Evolutionary conservation across 2,113 vertebrate genomes (phyloP).

Genomic region (Numida meleagris): DNA sequence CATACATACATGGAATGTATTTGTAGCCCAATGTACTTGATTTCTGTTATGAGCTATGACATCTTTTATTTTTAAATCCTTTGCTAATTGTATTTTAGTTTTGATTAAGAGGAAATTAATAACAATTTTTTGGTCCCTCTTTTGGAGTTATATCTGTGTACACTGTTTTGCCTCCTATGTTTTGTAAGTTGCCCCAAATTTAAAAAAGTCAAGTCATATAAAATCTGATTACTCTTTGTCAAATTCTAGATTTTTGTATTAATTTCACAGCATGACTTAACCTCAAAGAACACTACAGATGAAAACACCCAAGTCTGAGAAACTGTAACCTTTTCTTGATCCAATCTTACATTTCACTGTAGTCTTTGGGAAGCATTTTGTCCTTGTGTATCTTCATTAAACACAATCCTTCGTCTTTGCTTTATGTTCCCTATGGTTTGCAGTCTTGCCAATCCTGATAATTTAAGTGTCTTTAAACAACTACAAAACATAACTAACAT

Average conservation of each 20-base stretch:
- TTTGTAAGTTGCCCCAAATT: neutral
- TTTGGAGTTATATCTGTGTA: fast-evolving
- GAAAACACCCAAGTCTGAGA: neutral
- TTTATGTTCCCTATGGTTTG: neutral
- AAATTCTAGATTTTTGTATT: neutral
- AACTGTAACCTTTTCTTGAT: neutral
- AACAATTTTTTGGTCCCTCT: neutral
- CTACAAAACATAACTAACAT: neutral
- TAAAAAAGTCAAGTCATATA: neutral
- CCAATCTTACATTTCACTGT: neutral
- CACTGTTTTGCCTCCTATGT: neutral
- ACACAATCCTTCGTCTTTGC: neutral
- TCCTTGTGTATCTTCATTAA: neutral
- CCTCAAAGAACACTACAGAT: neutral
- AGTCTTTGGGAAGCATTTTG: neutral
- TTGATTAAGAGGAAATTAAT: neutral
- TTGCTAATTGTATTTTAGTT: neutral
- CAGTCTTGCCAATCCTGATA: neutral
- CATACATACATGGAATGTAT: neutral
- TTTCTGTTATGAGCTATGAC: neutral
- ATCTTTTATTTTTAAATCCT: neutral
- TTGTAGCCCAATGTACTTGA: neutral
- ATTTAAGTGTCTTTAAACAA: neutral
- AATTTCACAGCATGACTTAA: neutral
- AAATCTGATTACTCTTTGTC: neutral